Base-by-base conservation (phyloP, 2,113 vertebrate genomes). In the Porphyrio hochstetteri region DNA sequence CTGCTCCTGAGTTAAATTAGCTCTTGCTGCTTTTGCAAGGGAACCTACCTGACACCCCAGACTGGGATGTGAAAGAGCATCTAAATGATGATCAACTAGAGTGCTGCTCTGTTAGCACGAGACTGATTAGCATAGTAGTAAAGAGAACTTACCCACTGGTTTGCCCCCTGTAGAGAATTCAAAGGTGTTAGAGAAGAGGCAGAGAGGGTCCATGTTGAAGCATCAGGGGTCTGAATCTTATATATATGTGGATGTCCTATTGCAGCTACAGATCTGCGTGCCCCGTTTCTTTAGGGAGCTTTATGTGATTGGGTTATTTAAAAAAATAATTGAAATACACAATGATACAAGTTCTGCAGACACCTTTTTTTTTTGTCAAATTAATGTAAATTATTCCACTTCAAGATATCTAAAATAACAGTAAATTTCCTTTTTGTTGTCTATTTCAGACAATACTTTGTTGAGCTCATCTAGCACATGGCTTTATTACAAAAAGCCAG, bases 401-500 rank as follows among this genome's bases (percentile, higher is more conserved):
- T 72, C 2, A 59, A 12, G 40, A 20, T 64, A n/a, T 82, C 50
- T 70, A 44, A 80, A 89, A 69, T 4, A 15, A 31, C 28, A 9
- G 7, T 18, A 46, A 48, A 23, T 48, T 48, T 48, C 48, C 20
- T 48, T 29, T 80, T 67, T 77, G 9, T 35, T 83, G 36, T 92
- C 77, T 42, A 42, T 83, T 92, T 93, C 64, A 78, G 68, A 40
- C 60, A 93, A 48, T 60, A 57, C 46, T 93, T 94, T 90, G 25
- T 83, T 90, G 83, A 78, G 72, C 72, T 93, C 78, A 83, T 71
- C 61, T 64, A 33, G 63, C 40, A 70, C 61, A 75, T 92, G 56
- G 20, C 86, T 88, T 84, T 90, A 60, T 83, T 80, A 33, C 83
- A 96, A 96, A 71, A 64, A 96, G 72, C 76, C 80, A 71, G 65